Evolutionary conservation across 2,113 vertebrate genomes (phyloP).

Genomic region (Piprites chloris): DNA sequence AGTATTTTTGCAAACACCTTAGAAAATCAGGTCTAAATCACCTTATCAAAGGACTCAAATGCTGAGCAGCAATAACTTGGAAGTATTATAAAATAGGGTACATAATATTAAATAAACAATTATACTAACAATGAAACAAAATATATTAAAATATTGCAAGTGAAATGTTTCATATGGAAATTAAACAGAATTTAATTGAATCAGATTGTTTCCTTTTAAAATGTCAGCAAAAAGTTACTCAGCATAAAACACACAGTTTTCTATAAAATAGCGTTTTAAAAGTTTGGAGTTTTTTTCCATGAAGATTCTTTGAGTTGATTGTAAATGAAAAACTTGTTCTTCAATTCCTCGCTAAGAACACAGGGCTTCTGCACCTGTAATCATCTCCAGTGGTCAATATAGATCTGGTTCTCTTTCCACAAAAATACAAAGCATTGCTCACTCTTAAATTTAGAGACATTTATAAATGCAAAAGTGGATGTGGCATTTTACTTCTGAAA

Average conservation of each 20-base stretch:
- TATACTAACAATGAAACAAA: not conserved
- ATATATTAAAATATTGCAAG: not conserved
- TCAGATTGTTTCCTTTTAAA: not conserved
- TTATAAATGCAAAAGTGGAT: not conserved
- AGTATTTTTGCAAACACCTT: not conserved
- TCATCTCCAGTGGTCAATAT: not conserved
- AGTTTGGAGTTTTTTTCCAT: not conserved
- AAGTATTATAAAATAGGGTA: not conserved
- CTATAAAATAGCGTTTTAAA: not conserved
- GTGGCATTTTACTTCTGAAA: not conserved
- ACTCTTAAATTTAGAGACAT: not conserved
- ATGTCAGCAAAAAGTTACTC: not conserved
- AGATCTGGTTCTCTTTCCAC: not conserved
- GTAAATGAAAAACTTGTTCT: not conserved
- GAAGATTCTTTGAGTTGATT: not conserved
- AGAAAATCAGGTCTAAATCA: not conserved
- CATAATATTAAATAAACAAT: not conserved
- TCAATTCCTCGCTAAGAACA: not conserved
- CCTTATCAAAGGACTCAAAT: not conserved
- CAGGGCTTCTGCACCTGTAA: not conserved
- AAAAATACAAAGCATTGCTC: not conserved
- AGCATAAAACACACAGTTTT: not conserved
- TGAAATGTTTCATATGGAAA: not conserved
- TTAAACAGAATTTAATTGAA: not conserved
- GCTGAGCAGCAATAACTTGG: not conserved